phyloP scores from a whole-genome alignment of 2,888 invertebrate species.

The Anorthoa munda region DNA sequence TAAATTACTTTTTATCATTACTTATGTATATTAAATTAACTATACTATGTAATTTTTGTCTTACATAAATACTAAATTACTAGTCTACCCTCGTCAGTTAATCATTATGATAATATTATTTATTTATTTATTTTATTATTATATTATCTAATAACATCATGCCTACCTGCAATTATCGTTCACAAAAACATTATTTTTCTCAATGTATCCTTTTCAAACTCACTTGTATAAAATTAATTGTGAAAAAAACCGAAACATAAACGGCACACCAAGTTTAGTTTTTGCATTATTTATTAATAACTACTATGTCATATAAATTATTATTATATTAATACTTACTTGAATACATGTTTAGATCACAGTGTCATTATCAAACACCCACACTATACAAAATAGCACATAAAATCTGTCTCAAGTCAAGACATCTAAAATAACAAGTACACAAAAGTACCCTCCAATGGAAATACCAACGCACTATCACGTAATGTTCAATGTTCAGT shows the following conservation, averaged over 20 bases:
- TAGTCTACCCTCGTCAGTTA: background rate
- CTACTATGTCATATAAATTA: too few relatives aligned
- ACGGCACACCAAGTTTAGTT: background rate
- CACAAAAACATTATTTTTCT: too few relatives aligned
- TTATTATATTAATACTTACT: background rate
- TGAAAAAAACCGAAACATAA: background rate
- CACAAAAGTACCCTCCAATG: slow-evolving; percentile 35
- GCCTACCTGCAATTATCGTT: background rate
- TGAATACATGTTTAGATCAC: background rate
- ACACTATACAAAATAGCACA: too few relatives aligned
- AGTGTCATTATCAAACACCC: background rate
- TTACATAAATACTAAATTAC: slow-evolving; percentile 1
- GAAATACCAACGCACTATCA: background rate
- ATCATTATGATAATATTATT: background rate
- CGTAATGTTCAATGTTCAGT: slow-evolving; percentile 35
- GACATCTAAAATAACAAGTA: background rate
- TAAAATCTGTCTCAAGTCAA: background rate
- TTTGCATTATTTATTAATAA: background rate
- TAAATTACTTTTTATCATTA: background rate
- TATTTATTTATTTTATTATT: too few relatives aligned
- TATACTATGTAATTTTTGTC: background rate
- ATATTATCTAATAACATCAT: background rate
- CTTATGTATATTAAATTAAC: too few relatives aligned
- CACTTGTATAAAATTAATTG: background rate
- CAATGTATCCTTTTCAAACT: background rate